phyloP scores from a whole-genome alignment of 2,113 vertebrate genomes.

The Lophura nycthemera region DNA sequence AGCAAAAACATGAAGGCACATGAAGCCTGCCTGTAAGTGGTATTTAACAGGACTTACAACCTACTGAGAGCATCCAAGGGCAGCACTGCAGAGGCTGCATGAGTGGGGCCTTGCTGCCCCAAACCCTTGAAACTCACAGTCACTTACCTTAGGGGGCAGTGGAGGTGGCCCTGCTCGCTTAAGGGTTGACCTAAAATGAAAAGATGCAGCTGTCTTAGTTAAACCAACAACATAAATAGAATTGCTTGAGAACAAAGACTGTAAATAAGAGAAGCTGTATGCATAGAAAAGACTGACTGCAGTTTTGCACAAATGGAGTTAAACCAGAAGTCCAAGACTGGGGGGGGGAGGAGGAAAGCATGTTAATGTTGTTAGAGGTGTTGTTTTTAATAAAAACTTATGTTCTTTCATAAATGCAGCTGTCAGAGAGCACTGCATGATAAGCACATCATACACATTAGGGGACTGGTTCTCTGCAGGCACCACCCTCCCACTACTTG shows the following conservation, averaged over 20 bases:
- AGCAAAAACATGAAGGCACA: neutral
- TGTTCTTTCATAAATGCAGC: neutral
- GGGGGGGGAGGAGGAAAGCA: neutral
- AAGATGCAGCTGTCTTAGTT: neutral
- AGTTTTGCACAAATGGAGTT: slow-evolving; percentile 17
- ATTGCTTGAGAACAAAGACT: neutral
- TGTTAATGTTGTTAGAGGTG: slow-evolving; percentile 27
- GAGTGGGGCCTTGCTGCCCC: rapidly evolving
- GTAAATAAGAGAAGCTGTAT: neutral
- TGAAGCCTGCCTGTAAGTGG: neutral
- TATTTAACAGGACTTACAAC: neutral
- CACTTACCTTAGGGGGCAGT: slow-evolving; percentile 92
- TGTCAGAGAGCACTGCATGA: neutral
- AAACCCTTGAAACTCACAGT: neutral
- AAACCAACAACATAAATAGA: neutral
- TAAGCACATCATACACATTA: rapidly evolving
- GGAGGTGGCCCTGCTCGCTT: slow-evolving; percentile 90
- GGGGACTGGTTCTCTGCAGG: neutral
- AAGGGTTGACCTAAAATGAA: slow-evolving; percentile 86
- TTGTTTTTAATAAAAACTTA: neutral
- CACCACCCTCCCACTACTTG: neutral
- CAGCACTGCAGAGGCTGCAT: neutral
- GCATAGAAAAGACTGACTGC: neutral
- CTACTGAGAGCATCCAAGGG: neutral
- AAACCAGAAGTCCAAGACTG: neutral